phyloP scores from a whole-genome alignment of 1,140 invertebrate species.

The Neomicropteryx cornuta region DNA sequence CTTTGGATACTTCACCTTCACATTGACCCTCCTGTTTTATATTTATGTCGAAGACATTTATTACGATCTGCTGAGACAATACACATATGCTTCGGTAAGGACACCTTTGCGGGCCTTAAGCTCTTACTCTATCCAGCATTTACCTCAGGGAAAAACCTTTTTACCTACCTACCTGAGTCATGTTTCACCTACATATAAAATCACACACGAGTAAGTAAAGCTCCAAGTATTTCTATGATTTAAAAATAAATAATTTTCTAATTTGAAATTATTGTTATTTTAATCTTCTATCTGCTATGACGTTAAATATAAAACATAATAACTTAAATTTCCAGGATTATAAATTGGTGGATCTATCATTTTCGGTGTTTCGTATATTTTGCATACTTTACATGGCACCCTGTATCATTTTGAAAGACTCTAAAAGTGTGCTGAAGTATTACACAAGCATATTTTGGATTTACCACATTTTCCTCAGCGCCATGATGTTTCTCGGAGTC shows the following conservation, averaged over 20 bases:
- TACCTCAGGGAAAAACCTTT: too few species aligned
- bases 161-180: too few species aligned
- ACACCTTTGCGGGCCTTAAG: neutral
- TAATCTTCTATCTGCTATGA: too few species aligned
- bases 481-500: slow-evolving; percentile 20
- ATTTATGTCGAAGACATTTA: slow-evolving; percentile 6
- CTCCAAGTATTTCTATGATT: too few species aligned
- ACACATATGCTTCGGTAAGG: neutral
- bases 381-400: slow-evolving; percentile 29
- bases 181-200: too few species aligned
- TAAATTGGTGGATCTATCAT: too few species aligned
- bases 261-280: too few species aligned
- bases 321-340: too few species aligned
- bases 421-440: slow-evolving; percentile 18
- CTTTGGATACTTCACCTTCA: slow-evolving; percentile 22
- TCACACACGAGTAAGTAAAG: too few species aligned
- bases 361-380: slow-evolving; percentile 28
- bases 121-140: slow-evolving; percentile 1
- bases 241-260: too few species aligned
- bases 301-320: too few species aligned
- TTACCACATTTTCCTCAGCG: slow-evolving; percentile 23
- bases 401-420: slow-evolving; percentile 22
- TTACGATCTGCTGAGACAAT: neutral
- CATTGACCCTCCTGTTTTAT: slow-evolving; percentile 13
- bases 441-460: slow-evolving; percentile 34